Percentiles rank a stretch among this genome's conserved stretches.
phyloP scores from a whole-genome alignment of 2,888 invertebrate species.

The Andrena camellia region DNA sequence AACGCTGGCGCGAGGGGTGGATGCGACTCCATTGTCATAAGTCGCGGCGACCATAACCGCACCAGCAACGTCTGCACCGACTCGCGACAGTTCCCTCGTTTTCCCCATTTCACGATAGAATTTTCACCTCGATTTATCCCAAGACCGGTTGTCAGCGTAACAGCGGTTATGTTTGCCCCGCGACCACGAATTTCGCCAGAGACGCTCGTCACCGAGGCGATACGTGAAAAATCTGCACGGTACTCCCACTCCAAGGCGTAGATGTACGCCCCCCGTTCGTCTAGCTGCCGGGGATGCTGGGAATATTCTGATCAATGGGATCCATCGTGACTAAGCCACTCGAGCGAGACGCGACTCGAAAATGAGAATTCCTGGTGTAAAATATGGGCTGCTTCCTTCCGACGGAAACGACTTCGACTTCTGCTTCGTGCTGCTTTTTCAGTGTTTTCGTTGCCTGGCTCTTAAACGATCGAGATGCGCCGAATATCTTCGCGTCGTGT shows the following conservation, averaged over 20 bases:
- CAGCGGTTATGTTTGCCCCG: constrained; percentile 47
- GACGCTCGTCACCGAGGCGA: constrained; percentile 41
- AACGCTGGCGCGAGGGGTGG: constrained; percentile 27
- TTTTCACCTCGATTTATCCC: constrained; percentile 68
- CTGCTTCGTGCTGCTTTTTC: background rate
- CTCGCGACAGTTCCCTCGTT: constrained; percentile 50
- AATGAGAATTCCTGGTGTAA: constrained; percentile 27
- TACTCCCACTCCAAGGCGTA: constrained; percentile 29
- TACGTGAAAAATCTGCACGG: constrained; percentile 38
- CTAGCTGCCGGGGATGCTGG: background rate
- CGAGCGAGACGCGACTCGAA: constrained; percentile 13
- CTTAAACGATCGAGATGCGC: background rate
- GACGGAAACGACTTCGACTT: background rate
- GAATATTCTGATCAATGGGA: constrained; percentile 42
- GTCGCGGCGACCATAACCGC: constrained; percentile 51
- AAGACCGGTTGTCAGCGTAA: constrained; percentile 41
- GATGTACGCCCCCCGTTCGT: constrained; percentile 31
- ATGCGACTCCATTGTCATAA: constrained; percentile 53
- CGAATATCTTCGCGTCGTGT: background rate
- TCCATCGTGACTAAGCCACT: constrained; percentile 22
- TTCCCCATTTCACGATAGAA: constrained; percentile 53
- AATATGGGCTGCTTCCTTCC: constrained; percentile 11
- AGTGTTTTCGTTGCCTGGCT: background rate
- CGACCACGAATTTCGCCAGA: constrained; percentile 36
- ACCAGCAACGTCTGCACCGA: constrained; percentile 46